Percentiles rank a stretch among this genome's conserved stretches.
These are phyloP conservation scores for Luperina nickerlii DNA, from an alignment of 2,888 invertebrate species.

Conservation along the genomic window DNA sequence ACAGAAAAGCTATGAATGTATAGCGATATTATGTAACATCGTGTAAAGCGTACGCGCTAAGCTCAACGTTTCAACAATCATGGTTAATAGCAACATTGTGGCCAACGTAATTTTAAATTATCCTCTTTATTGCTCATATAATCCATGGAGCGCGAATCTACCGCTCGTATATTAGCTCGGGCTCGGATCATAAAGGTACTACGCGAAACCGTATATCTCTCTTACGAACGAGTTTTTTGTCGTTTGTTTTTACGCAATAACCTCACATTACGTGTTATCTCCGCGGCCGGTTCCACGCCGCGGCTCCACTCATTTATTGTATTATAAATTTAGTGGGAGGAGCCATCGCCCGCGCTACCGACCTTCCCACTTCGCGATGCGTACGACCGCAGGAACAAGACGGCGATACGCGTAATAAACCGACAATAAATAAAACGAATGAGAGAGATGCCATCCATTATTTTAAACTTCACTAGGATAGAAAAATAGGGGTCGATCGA, in stretches of 20 bases:
- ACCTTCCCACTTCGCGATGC: conserved; percentile 85
- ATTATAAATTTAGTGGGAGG: conserved; percentile 90
- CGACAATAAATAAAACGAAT: conserved; percentile 79
- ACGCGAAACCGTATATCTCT: conserved; percentile 84
- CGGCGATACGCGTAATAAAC: conserved; percentile 80
- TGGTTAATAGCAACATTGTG: conserved; percentile 82
- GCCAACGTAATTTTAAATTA: conserved; percentile 85
- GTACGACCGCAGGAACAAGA: conserved; percentile 81
- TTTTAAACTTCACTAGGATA: conserved; percentile 87
- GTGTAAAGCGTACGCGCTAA: conserved; percentile 63
- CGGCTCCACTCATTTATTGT: conserved; percentile 87
- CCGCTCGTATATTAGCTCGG: conserved; percentile 82
- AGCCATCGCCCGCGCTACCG: conserved; percentile 80
- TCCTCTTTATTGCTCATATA: conserved; percentile 85
- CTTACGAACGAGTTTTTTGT: conserved; percentile 83
- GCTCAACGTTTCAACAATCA: conserved; percentile 75
- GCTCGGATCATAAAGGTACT: conserved; percentile 84
- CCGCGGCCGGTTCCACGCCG: conserved; percentile 82
- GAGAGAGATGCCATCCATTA: conserved; percentile 81
- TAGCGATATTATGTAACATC: conserved; percentile 59
- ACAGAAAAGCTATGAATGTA: conserved; percentile 43
- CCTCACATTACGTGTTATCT: conserved; percentile 86
- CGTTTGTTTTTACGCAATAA: conserved; percentile 88
- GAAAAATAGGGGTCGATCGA: conserved; percentile 87
- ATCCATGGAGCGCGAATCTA: conserved; percentile 83